Percentiles rank a stretch among this genome's conserved stretches.
Conservation (phyloP, 1,140 invertebrate genomes). For the Papilio aristodemus region DNA sequence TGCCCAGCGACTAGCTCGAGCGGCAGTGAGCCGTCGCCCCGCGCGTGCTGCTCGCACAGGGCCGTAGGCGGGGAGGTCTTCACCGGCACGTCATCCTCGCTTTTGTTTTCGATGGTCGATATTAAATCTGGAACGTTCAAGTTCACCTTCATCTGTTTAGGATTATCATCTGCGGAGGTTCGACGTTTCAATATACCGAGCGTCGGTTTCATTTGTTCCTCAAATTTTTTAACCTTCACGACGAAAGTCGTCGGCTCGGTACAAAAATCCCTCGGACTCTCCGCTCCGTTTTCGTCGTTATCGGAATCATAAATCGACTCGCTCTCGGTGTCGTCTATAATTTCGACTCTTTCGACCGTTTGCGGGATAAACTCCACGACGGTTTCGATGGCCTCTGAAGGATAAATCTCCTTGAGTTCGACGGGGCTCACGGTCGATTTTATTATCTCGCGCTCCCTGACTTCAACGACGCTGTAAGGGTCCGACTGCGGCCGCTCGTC, state of each 20-base stretch:
- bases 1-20: conserved; percentile 46
- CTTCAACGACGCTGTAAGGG: conserved; percentile 81
- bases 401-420: conserved; percentile 60
- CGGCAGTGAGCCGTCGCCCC: conserved; percentile 44
- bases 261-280: conserved; percentile 51
- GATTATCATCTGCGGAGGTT: conserved; percentile 41
- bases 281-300: conserved; percentile 59
- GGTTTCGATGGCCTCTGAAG: conserved; percentile 54
- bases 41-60: conserved; percentile 36
- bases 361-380: conserved; percentile 64
- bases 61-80: conserved; percentile 54
- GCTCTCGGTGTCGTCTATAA: conserved; percentile 81
- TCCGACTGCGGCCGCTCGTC: conserved; percentile 43
- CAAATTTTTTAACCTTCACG: conserved; percentile 63
- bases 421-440: conserved; percentile 79
- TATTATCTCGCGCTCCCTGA: conserved; percentile 80
- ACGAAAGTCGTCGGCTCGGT: conserved; percentile 71
- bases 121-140: conserved; percentile 56
- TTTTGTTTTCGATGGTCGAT: conserved; percentile 39
- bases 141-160: conserved; percentile 48
- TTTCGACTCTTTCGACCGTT: conserved; percentile 59
- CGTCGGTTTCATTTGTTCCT: conserved; percentile 66
- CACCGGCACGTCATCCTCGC: conserved; percentile 46
- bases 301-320: conserved; percentile 81
- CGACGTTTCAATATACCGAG: conserved; percentile 70